Percentiles rank a stretch among this genome's conserved stretches.
phyloP scores from a whole-genome alignment of 2,888 invertebrate species.

The Xiphydria camelus region DNA sequence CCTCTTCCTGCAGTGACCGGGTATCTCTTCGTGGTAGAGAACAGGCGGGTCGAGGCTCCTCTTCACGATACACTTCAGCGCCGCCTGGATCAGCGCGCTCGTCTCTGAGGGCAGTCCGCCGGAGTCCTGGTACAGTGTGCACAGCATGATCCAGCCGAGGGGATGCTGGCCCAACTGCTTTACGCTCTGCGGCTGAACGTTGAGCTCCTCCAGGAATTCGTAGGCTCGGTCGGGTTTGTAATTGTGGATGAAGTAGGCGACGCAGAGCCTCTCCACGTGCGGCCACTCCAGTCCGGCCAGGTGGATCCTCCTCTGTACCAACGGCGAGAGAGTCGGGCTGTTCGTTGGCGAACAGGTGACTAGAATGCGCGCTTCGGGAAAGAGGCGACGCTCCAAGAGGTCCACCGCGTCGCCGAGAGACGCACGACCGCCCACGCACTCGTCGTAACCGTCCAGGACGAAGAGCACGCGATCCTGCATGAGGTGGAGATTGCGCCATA shows the following conservation, averaged over 20 bases:
- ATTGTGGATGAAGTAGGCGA: constrained; percentile 60
- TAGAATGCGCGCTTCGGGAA: constrained; percentile 61
- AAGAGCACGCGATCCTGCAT: constrained; percentile 60
- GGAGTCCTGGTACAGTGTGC: constrained; percentile 57
- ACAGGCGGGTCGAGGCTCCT: constrained; percentile 52
- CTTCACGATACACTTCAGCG: constrained; percentile 58
- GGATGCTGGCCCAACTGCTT: constrained; percentile 60
- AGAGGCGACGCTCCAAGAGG: constrained; percentile 61
- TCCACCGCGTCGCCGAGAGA: constrained; percentile 59
- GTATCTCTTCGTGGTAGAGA: constrained; percentile 48
- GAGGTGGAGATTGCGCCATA: constrained; percentile 58
- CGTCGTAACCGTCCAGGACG: constrained; percentile 62
- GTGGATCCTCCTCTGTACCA: constrained; percentile 60
- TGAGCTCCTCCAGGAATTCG: constrained; percentile 55
- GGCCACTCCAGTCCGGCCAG: constrained; percentile 60
- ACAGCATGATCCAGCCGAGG: constrained; percentile 61
- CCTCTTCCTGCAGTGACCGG: constrained; percentile 57
- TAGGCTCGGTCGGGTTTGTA: constrained; percentile 51
- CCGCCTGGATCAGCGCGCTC: constrained; percentile 52
- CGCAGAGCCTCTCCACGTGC: constrained; percentile 58
- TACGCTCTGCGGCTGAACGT: constrained; percentile 52
- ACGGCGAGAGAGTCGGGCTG: constrained; percentile 53
- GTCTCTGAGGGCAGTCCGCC: constrained; percentile 51
- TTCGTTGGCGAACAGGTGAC: constrained; percentile 60
- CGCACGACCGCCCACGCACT: constrained; percentile 55